Conservation (phyloP, 2,888 invertebrate genomes). For the Melanchra persicariae region DNA sequence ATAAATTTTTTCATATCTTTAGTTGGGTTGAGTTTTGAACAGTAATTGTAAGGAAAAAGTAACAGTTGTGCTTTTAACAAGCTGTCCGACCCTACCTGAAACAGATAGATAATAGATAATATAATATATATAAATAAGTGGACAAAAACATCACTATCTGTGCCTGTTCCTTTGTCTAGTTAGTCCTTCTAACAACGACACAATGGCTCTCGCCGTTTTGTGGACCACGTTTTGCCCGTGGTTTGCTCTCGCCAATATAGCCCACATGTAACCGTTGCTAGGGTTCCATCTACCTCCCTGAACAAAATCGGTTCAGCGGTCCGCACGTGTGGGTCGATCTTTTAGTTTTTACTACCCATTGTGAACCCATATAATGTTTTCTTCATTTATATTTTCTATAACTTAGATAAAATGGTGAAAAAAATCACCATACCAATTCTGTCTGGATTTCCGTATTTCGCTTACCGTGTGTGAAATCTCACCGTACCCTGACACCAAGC, state of each 20-base stretch:
- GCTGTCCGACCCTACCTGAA: constrained; percentile 37
- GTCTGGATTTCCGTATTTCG: not conserved
- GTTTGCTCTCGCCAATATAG: too few relatives aligned
- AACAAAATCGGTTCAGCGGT: too few relatives aligned
- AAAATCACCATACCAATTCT: too few relatives aligned
- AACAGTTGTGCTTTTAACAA: constrained; percentile 33
- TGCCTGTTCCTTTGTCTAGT: not conserved
- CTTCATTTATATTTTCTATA: too few relatives aligned
- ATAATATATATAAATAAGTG: not conserved
- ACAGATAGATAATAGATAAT: too few relatives aligned
- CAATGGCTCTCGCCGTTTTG: not conserved
- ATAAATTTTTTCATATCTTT: constrained; percentile 8
- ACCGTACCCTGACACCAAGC: constrained; percentile 47
- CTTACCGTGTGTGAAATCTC: constrained; percentile 32
- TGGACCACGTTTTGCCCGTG: too few relatives aligned
- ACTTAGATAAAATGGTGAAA: too few relatives aligned
- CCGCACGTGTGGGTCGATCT: too few relatives aligned
- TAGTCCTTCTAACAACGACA: not conserved
- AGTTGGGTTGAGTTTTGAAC: not conserved
- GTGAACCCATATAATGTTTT: too few relatives aligned
- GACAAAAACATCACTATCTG: not conserved
- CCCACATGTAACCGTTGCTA: too few relatives aligned
- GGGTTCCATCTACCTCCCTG: too few relatives aligned
- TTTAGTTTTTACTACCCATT: too few relatives aligned
- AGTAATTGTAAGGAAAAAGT: constrained; percentile 8